phyloP scores from a whole-genome alignment of 1,140 invertebrate genomes.

The Caenorhabditis tropicalis region DNA sequence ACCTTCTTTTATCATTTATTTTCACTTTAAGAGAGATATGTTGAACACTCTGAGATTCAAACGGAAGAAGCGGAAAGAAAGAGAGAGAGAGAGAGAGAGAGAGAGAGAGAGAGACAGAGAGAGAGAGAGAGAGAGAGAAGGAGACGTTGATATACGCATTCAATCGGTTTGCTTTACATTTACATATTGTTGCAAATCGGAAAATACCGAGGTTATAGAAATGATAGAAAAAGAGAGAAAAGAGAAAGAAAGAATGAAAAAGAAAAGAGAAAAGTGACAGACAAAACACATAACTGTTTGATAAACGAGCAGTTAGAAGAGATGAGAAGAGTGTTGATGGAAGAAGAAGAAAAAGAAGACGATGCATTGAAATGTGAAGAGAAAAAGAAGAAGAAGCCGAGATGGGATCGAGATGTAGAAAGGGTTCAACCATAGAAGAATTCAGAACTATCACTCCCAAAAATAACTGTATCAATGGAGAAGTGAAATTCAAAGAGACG shows the following conservation, averaged over 20 bases:
- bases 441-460: too few species aligned
- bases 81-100: not conserved
- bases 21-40: not conserved
- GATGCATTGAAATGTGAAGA: too few species aligned
- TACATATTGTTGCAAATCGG: constrained; percentile 35
- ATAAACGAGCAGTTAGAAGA: constrained; percentile 19
- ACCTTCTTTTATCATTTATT: not conserved
- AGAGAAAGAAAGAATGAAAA: not conserved
- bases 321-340: too few species aligned
- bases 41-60: not conserved
- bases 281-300: constrained; percentile 45
- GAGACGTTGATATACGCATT: not conserved
- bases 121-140: not conserved
- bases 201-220: too few species aligned
- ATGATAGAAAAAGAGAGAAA: not conserved
- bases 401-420: not conserved
- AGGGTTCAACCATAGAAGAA: not conserved
- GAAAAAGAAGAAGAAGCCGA: not conserved
- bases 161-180: constrained; percentile 35
- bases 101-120: too few species aligned
- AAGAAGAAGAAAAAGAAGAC: not conserved
- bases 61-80: not conserved
- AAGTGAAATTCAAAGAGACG: not conserved
- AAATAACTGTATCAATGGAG: too few species aligned
- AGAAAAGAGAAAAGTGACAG: constrained; percentile 1